Evolutionary conservation across 2,113 vertebrate genomes (phyloP), one percentile per base, ranked within the genome.

Genomic region (Circaetus gallicus): DNA sequence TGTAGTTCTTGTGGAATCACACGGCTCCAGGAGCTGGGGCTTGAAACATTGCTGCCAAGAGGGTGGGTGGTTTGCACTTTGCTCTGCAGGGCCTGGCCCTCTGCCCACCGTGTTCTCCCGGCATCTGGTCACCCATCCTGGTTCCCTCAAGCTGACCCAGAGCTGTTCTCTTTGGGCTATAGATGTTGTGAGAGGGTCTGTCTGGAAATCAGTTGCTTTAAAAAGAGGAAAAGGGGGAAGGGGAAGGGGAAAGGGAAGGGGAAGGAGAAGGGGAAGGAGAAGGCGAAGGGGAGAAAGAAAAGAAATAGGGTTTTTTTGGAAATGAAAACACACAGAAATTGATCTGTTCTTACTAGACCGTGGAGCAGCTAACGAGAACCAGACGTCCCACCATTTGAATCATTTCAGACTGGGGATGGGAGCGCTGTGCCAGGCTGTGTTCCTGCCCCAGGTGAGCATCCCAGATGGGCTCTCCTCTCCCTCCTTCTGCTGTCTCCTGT

Each of bases 361-460:
- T 17, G 25, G 59, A 59, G 59, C 38, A 42, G 53, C 47, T 73
- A 34, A 80, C 0, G 5, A 69, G 61, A 63, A 45, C 3, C 36
- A 70, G 69, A 21, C 2, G 0, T 26, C 28, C 29, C 36, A 62
- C 61, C 36, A 28, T 36, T 40, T 1, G 0, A 31, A n/a, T 29
- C 12, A 7, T 17, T 25, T 77, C 43, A 52, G 45, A 29, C 7
- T 4, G 2, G 13, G 55, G 28, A 38, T 6, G 7, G 66, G 16
- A 62, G 15, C 4, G 1, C 49, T n/a, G 55, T 18, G 63, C 47
- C 80, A 62, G 47, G 47, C 9, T 61, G 16, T 21, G n/a, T 4
- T 61, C 67, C 67, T 71, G 29, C 14, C 25, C 38, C 29, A 34
- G 31, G 16, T 36, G 14, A 53, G 38, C 85, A 38, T 17, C 25